Evolutionary conservation across 2,113 vertebrate species (phyloP).

Genomic region (Dissostichus mawsoni): DNA sequence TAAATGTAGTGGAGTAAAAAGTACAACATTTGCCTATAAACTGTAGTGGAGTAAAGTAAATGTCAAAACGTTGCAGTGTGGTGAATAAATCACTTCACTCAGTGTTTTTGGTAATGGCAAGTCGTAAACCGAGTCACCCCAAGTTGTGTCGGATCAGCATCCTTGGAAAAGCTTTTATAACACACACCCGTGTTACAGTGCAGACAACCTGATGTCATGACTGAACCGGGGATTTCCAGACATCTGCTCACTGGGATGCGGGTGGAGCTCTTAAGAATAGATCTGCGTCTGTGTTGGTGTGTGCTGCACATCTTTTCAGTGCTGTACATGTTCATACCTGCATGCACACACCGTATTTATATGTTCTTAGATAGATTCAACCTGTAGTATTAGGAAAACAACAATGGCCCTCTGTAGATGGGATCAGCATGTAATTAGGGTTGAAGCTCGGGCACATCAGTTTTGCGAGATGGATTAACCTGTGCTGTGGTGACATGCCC

Average conservation of each 20-base stretch:
- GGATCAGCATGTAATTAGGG: constrained; percentile 11
- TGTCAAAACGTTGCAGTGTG: background rate
- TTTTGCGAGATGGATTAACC: constrained; percentile 10
- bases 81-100: background rate
- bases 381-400: constrained; percentile 36
- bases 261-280: constrained; percentile 7
- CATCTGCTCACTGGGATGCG: constrained; percentile 51
- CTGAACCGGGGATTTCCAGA: constrained; percentile 66
- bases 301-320: constrained; percentile 18
- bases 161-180: constrained; percentile 2
- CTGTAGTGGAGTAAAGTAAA: background rate
- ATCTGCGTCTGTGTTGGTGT: constrained; percentile 17
- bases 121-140: background rate
- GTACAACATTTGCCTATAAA: too few relatives aligned
- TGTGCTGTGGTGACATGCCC: constrained; percentile 48
- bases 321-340: constrained; percentile 42
- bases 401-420: constrained; percentile 36
- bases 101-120: background rate
- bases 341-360: constrained; percentile 26
- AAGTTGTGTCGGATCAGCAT: constrained; percentile 38
- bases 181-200: constrained; percentile 13
- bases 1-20: too few relatives aligned
- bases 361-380: constrained; percentile 23
- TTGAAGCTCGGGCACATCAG: constrained; percentile 17
- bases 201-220: constrained; percentile 50